Percentiles rank a stretch among this genome's conserved stretches.
Conservation (phyloP, 1,140 invertebrate species). For the Aphelinus atriplicis region DNA sequence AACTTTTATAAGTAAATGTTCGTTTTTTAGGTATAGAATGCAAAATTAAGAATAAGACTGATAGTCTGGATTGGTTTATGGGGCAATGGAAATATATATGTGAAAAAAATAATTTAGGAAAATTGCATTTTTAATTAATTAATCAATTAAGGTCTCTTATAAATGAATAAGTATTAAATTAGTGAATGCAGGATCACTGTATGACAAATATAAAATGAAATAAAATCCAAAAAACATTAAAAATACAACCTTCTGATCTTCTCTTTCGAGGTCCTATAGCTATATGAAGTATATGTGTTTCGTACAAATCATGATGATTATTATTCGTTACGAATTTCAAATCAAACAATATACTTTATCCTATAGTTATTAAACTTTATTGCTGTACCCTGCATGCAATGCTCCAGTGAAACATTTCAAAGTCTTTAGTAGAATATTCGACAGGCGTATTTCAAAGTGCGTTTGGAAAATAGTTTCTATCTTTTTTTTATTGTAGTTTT, state of each 20-base stretch:
- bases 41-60: slow-evolving; percentile 30
- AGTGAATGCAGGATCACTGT: slow-evolving; percentile 4
- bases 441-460: too few species aligned
- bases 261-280: slow-evolving; percentile 1
- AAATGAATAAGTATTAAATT: slow-evolving; percentile 17
- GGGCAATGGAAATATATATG: slow-evolving; percentile 8
- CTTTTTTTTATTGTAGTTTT: too few species aligned
- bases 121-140: slow-evolving; percentile 6
- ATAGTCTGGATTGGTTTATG: slow-evolving; percentile 34
- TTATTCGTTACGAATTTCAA: too few species aligned
- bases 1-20: slow-evolving; percentile 25
- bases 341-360: too few species aligned
- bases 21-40: slow-evolving; percentile 11
- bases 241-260: slow-evolving; percentile 7
- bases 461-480: too few species aligned
- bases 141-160: slow-evolving; percentile 16
- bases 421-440: too few species aligned
- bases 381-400: too few species aligned
- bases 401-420: too few species aligned
- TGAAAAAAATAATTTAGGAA: slow-evolving; percentile 17
- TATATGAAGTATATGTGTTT: too few species aligned
- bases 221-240: slow-evolving; percentile 2
- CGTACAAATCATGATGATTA: too few species aligned
- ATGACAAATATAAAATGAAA: slow-evolving; percentile 15
- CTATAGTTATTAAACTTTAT: too few species aligned